Conservation (phyloP, 2,888 invertebrate species). For the Thelaira solivaga region DNA sequence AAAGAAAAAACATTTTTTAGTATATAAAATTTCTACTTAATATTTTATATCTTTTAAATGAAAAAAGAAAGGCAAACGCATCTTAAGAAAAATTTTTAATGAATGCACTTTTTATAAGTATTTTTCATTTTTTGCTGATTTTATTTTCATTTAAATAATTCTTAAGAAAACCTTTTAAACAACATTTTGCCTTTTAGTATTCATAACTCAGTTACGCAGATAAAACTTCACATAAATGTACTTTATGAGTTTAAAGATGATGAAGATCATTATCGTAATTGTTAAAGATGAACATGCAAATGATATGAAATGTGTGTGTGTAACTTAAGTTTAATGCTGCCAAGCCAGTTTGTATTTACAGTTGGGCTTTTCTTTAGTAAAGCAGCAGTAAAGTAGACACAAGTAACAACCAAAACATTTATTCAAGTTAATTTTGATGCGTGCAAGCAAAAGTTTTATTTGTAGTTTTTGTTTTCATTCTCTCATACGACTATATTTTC, state of each 20-base stretch:
- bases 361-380: neutral
- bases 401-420: no score
- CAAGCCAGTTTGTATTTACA: neutral
- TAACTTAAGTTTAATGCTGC: no score
- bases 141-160: neutral
- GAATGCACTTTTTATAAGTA: constrained; percentile 9
- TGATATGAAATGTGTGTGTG: neutral
- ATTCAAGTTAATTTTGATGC: no score
- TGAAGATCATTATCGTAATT: neutral
- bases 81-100: neutral
- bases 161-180: constrained; percentile 27
- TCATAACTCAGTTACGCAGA: constrained; percentile 28
- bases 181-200: constrained; percentile 1
- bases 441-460: no score
- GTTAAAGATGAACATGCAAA: neutral
- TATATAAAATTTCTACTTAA: constrained; percentile 10
- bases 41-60: neutral
- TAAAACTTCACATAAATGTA: neutral
- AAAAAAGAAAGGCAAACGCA: neutral
- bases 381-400: no score
- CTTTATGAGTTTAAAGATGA: constrained; percentile 1
- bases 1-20: no score
- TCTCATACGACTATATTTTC: no score
- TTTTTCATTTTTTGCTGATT: neutral
- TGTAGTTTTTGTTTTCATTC: no score